Conservation (phyloP, 1,140 invertebrate species). For the Popillia japonica region DNA sequence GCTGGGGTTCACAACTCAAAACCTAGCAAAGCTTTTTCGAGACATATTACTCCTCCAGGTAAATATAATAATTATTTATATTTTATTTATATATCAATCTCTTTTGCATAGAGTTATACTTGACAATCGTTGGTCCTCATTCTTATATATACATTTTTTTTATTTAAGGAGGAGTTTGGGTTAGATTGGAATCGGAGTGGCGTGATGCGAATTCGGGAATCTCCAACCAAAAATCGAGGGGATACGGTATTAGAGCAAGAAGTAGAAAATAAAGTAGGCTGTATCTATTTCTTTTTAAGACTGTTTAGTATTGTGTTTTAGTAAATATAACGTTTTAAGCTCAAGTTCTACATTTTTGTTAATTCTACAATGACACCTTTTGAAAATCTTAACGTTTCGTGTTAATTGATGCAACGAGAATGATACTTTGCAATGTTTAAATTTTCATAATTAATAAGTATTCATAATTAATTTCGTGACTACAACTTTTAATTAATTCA, state of each 20-base stretch:
- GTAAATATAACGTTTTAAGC: neutral
- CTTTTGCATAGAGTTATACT: no score
- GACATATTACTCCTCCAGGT: conserved; percentile 58
- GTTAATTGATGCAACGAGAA: neutral
- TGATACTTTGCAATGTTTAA: no score
- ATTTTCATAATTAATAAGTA: no score
- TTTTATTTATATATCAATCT: conserved; percentile 43
- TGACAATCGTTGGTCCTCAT: no score
- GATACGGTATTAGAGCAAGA: conserved; percentile 22
- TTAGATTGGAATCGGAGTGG: conserved; percentile 76
- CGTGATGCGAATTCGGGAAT: conserved; percentile 63
- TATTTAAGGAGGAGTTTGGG: conserved; percentile 72
- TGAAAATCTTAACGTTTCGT: no score
- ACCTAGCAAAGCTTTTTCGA: conserved; percentile 45
- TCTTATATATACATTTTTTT: conserved; percentile 37
- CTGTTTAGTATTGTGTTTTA: neutral
- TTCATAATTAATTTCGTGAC: no score
- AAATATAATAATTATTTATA: neutral
- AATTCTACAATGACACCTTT: no score
- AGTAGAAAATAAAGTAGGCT: conserved; percentile 23
- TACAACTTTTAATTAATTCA: no score
- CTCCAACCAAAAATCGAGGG: conserved; percentile 33
- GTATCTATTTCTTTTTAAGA: neutral
- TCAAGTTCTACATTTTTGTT: neutral
- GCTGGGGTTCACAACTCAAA: conserved; percentile 19